Percentiles rank a stretch among this genome's conserved stretches.
These are phyloP conservation scores for Ips typographus DNA, from an alignment of 1,140 invertebrate genomes.

Conservation along the genomic window DNA sequence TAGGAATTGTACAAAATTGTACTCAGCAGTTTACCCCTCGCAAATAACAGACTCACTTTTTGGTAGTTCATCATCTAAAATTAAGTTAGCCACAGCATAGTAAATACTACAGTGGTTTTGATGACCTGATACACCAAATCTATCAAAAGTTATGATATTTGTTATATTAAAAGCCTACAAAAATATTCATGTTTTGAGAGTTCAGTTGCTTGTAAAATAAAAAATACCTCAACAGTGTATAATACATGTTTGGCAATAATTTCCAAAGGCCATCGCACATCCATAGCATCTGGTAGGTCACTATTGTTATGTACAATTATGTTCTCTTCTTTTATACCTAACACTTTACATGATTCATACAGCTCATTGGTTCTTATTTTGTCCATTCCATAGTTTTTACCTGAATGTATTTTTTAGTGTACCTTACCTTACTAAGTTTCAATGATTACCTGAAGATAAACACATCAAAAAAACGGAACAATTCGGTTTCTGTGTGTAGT, in stretches of 20 bases:
- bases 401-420: slow-evolving; percentile 53
- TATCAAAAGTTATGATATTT: slow-evolving; percentile 90
- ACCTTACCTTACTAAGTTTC: neutral
- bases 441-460: slow-evolving; percentile 73
- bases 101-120: slow-evolving; percentile 85
- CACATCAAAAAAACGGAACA: slow-evolving; percentile 80
- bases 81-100: slow-evolving; percentile 74
- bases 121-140: slow-evolving; percentile 85
- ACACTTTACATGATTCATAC: slow-evolving; percentile 69
- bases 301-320: slow-evolving; percentile 72
- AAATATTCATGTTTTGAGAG: neutral
- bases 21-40: too few species aligned
- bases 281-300: slow-evolving; percentile 74
- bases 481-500: slow-evolving; percentile 62
- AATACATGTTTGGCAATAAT: slow-evolving; percentile 71
- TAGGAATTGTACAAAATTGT: too few species aligned
- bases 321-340: slow-evolving; percentile 77
- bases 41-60: slow-evolving; percentile 54
- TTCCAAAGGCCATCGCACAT: slow-evolving; percentile 72
- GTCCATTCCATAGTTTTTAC: slow-evolving; percentile 72
- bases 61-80: slow-evolving; percentile 73
- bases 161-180: slow-evolving; percentile 67
- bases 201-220: neutral
- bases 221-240: slow-evolving; percentile 62
- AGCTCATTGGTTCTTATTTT: slow-evolving; percentile 73